phyloP scores from a whole-genome alignment of 1,140 invertebrate genomes.

The Diorhabda elongata region DNA sequence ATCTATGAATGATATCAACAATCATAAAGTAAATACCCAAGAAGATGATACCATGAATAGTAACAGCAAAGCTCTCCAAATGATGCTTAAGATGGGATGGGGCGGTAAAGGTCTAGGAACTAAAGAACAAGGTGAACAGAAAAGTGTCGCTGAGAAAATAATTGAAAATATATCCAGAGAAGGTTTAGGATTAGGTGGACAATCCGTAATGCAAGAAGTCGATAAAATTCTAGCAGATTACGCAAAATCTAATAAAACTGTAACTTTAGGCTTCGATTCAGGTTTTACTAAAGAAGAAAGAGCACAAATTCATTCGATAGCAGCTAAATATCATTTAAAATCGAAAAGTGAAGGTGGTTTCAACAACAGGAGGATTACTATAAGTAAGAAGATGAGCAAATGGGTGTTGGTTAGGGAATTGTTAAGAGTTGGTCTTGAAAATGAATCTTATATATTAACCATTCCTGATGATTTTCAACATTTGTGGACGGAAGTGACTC shows the following conservation, averaged over 20 bases:
- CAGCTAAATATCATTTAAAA: conserved; percentile 27
- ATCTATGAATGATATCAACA: conserved; percentile 15
- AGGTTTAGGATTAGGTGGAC: conserved; percentile 18
- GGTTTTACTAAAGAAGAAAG: conserved; percentile 30
- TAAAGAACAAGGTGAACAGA: conserved; percentile 28
- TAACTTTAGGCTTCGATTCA: conserved; percentile 28
- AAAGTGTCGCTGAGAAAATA: conserved; percentile 29
- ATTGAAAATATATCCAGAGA: conserved; percentile 30
- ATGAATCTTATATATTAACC: conserved; percentile 25
- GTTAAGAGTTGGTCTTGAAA: conserved; percentile 23
- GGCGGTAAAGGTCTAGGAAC: conserved; percentile 29
- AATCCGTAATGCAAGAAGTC: conserved; percentile 29
- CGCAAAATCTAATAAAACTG: conserved; percentile 27
- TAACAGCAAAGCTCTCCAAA: conserved; percentile 28
- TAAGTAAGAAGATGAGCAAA: conserved; percentile 30
- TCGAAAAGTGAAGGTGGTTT: conserved; percentile 33
- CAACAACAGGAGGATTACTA: conserved; percentile 27
- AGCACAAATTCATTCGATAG: conserved; percentile 30
- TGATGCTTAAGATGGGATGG: conserved; percentile 37
- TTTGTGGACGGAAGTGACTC: conserved; percentile 17
- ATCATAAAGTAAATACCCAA: background rate
- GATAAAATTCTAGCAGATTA: conserved; percentile 29
- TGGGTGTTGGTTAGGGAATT: conserved; percentile 27
- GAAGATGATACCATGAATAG: conserved; percentile 10
- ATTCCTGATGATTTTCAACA: conserved; percentile 27